Base-by-base conservation (phyloP, 2,113 vertebrate genomes). In the Laticauda colubrina region DNA sequence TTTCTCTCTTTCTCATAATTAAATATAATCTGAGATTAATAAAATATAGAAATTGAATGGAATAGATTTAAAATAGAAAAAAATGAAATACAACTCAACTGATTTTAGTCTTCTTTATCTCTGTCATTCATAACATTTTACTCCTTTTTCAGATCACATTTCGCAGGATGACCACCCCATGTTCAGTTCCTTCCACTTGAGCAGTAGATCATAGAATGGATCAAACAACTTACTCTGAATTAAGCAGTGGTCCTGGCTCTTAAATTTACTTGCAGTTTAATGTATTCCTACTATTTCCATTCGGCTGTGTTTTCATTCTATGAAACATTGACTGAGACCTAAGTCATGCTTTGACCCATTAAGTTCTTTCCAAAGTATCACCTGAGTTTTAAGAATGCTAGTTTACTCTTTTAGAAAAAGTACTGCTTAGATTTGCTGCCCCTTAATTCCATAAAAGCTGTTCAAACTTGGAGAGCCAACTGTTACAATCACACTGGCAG, bases 401-500 rank as follows among this genome's bases (percentile, higher is more conserved):
- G 93, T 91, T 94, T 93, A 90, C 55, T 75, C 86, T 39, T 91
- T 86, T 94, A 90, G 87, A 34, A 94, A 12, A 87, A 95, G 53
- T 34, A 57, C 89, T 94, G 92, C 59, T 95, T 91, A 56, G 91
- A 93, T 95, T 92, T 94, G 81, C 14, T 92, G 81, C 88, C 94
- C 95, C 8, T 0, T 91, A 89, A 64, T 93, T 92, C 95, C 59
- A 93, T 43, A 75, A 94, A 96, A 95, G 94, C 95, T 95, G 95
- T 94, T 96, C 91, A 87, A 93, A 39, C 89, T 93, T 97, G 96
- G 95, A 43, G 95, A 92, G 95, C 93, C 94, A 92, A 96, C 92
- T 97, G 96, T 96, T 95, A 94, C 89, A 91, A 94, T 94, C 96
- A 95, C 95, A 93, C 15, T 89, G 97, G 96, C 97, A 98, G 97